Evolutionary conservation across 1,140 invertebrate genomes (phyloP), one percentile per base, ranked within the genome.

Genomic region (Drosophila virilis): DNA sequence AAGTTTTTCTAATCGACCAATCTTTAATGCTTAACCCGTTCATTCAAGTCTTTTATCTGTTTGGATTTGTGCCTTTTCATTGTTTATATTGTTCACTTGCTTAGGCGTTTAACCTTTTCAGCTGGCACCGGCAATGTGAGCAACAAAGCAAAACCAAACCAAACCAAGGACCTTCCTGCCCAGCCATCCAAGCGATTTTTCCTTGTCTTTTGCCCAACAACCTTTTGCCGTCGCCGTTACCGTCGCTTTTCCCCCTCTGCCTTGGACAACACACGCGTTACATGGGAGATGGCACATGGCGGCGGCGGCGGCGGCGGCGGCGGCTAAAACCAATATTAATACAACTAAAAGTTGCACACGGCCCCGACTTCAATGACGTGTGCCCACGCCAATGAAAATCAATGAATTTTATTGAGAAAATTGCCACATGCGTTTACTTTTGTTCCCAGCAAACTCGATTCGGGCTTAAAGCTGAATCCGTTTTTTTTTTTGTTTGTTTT

Each of bases 31-130:
- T 74, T 37, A 40, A 70, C 54, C 68, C 75, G 42, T 59, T 68
- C 67, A 50, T 32, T 35, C 52, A 58, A 45, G 57, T 77, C 79
- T 57, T 61, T 78, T 78, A 77, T 78, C 55, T 79, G 76, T 71
- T 88, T 88, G 83, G 58, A 71, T 82, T 82, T 78, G 71, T 81
- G 81, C 66, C 78, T 81, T 78, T 76, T 78, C 67, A 85, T 73
- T 76, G 83, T 78, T 82, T 77, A 84, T 80, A 86, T 85, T 86
- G 82, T 78, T 86, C 83, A 86, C 75, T 86, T 86, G 83, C 66
- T 88, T 77, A 66, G 83, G 79, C 83, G 62, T 74, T 86, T 88
- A 86, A 88, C 82, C 82, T 86, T 88, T 86, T 85, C 60, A 67
- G 67, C 64, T 59, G 75, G 59, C 74, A 58, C 57, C 55, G 33